phyloP scores from a whole-genome alignment of 2,113 vertebrate genomes.

The Cervus canadensis region DNA sequence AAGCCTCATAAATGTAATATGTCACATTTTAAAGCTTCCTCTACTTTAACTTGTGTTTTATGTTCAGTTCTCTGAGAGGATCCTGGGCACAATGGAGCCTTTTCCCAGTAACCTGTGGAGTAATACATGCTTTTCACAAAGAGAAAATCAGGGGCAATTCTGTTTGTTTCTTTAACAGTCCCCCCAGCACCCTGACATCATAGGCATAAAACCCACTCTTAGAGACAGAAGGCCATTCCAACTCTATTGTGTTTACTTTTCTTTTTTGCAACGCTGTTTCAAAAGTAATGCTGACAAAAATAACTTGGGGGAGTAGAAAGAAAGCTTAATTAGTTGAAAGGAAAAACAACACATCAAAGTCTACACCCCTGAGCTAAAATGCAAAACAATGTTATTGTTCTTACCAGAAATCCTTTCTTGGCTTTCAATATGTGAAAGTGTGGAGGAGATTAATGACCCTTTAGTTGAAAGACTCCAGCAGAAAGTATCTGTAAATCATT shows the following conservation, averaged over 20 bases:
- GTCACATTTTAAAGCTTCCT: not conserved
- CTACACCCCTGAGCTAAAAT: slow-evolving; percentile 38
- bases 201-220: not conserved
- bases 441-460: slow-evolving; percentile 30
- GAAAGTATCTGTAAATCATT: slow-evolving; percentile 49
- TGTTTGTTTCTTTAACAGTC: not conserved
- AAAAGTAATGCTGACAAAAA: slow-evolving; percentile 26
- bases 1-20: not conserved
- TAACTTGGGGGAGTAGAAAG: not conserved
- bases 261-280: not conserved
- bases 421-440: not conserved
- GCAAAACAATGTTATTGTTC: slow-evolving; percentile 27
- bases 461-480: slow-evolving; percentile 13
- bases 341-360: slow-evolving; percentile 21
- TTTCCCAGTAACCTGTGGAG: not conserved
- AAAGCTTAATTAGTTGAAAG: slow-evolving; percentile 56
- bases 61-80: not conserved
- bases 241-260: not conserved
- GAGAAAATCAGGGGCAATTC: not conserved
- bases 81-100: not conserved
- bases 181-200: not conserved
- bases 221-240: not conserved
- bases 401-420: slow-evolving; percentile 41
- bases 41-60: not conserved
- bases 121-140: not conserved